phyloP scores from a whole-genome alignment of 2,797 vertebrate species.

The Notolepis coatsorum region DNA sequence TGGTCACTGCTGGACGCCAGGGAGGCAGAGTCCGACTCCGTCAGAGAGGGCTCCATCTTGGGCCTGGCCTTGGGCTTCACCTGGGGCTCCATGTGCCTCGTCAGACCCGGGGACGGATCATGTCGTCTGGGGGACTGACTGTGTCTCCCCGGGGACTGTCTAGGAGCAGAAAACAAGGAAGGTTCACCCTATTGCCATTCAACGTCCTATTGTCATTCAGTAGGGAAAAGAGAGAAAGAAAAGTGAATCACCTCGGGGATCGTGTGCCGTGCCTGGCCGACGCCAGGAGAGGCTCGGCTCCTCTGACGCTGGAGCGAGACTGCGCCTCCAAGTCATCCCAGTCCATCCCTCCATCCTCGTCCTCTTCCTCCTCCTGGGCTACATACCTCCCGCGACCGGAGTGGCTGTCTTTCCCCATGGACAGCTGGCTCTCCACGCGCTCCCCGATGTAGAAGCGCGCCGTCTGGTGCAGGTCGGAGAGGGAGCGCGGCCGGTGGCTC shows the following conservation, averaged over 20 bases:
- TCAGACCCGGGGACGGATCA: constrained; percentile 34
- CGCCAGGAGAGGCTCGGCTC: constrained; percentile 57
- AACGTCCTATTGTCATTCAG: too few relatives aligned
- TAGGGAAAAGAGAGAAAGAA: too few relatives aligned
- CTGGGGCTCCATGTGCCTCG: constrained; percentile 66
- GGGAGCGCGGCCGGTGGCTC: constrained; percentile 76
- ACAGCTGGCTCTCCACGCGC: constrained; percentile 64
- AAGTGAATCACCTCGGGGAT: not conserved
- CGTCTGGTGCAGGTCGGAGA: constrained; percentile 83
- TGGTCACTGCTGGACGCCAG: constrained; percentile 93
- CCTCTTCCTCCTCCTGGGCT: constrained; percentile 68
- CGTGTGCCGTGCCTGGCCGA: constrained; percentile 37
- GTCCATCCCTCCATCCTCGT: constrained; percentile 63
- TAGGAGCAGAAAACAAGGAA: too few relatives aligned
- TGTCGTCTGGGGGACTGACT: constrained; percentile 32
- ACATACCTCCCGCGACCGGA: constrained; percentile 55
- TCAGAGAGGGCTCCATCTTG: constrained; percentile 80
- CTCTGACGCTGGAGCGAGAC: constrained; percentile 63
- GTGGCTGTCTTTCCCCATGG: constrained; percentile 59
- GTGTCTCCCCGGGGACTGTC: constrained; percentile 32
- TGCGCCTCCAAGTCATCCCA: constrained; percentile 65
- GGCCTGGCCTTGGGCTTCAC: constrained; percentile 80
- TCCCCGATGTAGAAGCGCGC: constrained; percentile 86
- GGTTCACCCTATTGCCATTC: too few relatives aligned
- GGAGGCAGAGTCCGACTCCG: constrained; percentile 91